phyloP scores from a whole-genome alignment of 2,797 vertebrate genomes.

The Arnoldichthys spilopterus region DNA sequence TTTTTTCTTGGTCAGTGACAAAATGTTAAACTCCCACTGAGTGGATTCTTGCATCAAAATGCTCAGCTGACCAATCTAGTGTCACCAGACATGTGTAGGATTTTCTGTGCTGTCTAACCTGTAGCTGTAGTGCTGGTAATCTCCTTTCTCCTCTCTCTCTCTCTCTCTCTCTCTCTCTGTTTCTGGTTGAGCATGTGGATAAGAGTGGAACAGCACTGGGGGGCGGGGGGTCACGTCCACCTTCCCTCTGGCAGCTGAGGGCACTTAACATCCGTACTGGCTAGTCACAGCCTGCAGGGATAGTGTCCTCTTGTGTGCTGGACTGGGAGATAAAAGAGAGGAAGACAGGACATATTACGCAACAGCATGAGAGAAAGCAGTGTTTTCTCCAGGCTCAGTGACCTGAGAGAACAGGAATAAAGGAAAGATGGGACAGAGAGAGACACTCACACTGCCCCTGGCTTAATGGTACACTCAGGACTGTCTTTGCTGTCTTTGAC shows the following conservation, averaged over 20 bases:
- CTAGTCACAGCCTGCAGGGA: slow-evolving; percentile 33
- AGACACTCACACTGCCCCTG: background rate
- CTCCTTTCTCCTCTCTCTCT: background rate
- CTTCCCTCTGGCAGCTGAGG: slow-evolving; percentile 30
- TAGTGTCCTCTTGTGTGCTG: slow-evolving; percentile 41
- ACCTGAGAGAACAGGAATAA: slow-evolving; percentile 50
- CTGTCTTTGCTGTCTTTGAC: too few relatives aligned
- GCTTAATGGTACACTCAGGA: slow-evolving; percentile 34
- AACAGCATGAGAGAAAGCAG: slow-evolving; percentile 37
- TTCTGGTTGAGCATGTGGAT: slow-evolving; percentile 4
- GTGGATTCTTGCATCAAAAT: too few relatives aligned
- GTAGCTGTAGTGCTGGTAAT: background rate
- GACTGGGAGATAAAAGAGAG: slow-evolving; percentile 39
- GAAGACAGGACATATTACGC: slow-evolving; percentile 46
- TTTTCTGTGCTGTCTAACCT: background rate
- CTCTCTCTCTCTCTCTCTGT: background rate
- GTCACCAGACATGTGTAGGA: too few relatives aligned
- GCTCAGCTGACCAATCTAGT: too few relatives aligned
- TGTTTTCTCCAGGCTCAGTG: slow-evolving; percentile 55
- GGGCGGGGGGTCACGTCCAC: slow-evolving; percentile 9
- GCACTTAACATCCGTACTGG: slow-evolving; percentile 48
- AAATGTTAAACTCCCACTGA: too few relatives aligned
- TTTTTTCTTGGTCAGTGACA: too few relatives aligned
- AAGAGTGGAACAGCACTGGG: background rate
- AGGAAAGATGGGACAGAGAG: background rate